A percentile compares a stretch with the other conserved stretches of the same genome.
phyloP scores from a whole-genome alignment of 1,140 invertebrate species.

The Rhagoletis zephyria region DNA sequence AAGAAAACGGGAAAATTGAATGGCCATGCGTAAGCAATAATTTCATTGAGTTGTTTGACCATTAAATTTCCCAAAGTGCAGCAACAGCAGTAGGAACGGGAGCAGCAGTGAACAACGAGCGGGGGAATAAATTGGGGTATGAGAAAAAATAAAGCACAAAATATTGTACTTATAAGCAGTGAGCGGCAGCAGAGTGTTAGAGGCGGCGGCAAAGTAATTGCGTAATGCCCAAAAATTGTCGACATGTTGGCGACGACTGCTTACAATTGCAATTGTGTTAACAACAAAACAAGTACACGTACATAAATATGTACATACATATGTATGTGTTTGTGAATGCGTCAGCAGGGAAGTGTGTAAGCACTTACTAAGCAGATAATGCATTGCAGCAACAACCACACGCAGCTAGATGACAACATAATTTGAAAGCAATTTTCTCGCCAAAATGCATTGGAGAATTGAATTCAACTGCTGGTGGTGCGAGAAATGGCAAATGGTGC shows the following conservation, averaged over 20 bases:
- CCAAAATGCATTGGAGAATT: constrained; percentile 56
- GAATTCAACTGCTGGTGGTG: neutral
- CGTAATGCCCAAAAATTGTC: constrained; percentile 51
- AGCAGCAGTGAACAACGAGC: neutral
- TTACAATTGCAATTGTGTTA: constrained; percentile 33
- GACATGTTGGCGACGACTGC: constrained; percentile 40
- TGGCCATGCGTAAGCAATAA: constrained; percentile 38
- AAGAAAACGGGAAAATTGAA: constrained; percentile 25
- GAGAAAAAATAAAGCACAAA: neutral
- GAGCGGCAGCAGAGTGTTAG: constrained; percentile 18
- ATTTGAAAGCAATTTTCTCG: constrained; percentile 58
- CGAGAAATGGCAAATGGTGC: constrained; percentile 12
- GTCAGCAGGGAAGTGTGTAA: constrained; percentile 6
- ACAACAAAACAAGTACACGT: neutral
- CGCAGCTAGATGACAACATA: constrained; percentile 55
- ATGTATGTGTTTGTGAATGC: neutral
- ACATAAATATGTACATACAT: neutral
- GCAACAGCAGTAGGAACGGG: neutral
- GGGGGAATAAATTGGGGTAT: too few relatives aligned
- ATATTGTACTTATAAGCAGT: constrained; percentile 20
- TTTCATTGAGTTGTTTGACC: constrained; percentile 50
- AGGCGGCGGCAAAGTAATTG: constrained; percentile 41
- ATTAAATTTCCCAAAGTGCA: constrained; percentile 52
- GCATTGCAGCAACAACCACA: neutral
- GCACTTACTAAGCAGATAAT: constrained; percentile 46